Percentiles rank a stretch among this genome's conserved stretches.
Evolutionary conservation across 2,113 vertebrate genomes (phyloP).

Genomic region (Parotia lawesii): DNA sequence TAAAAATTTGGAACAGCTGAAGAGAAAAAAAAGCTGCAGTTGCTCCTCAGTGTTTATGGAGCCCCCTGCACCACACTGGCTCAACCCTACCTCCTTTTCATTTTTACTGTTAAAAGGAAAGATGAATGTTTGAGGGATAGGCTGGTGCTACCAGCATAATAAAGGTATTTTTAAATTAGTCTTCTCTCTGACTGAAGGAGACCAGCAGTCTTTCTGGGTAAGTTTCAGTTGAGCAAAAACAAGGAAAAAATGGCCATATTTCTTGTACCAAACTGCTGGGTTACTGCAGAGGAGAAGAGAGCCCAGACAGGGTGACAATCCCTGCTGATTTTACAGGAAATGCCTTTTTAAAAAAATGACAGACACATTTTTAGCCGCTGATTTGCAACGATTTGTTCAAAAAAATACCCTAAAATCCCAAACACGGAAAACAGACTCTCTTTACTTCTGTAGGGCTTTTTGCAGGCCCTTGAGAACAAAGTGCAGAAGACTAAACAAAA

Average conservation of each 20-base stretch:
- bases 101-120: background rate
- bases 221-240: background rate
- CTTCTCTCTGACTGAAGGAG: background rate
- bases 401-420: background rate
- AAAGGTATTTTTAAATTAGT: background rate
- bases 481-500: background rate
- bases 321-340: constrained; percentile 1
- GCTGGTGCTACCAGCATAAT: background rate
- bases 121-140: background rate
- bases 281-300: background rate
- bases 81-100: background rate
- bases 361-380: background rate
- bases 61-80: rapidly evolving
- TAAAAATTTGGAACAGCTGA: background rate
- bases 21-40: background rate
- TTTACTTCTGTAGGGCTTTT: background rate
- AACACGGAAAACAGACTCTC: background rate
- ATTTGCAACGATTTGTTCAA: background rate
- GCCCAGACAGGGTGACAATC: background rate
- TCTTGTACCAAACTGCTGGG: background rate
- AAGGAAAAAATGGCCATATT: background rate
- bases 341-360: background rate
- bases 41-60: background rate
- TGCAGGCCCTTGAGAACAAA: background rate
- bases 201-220: background rate